These are phyloP conservation scores for Elanoides forficatus DNA, from an alignment of 2,113 vertebrate species.

Conservation along the genomic window DNA sequence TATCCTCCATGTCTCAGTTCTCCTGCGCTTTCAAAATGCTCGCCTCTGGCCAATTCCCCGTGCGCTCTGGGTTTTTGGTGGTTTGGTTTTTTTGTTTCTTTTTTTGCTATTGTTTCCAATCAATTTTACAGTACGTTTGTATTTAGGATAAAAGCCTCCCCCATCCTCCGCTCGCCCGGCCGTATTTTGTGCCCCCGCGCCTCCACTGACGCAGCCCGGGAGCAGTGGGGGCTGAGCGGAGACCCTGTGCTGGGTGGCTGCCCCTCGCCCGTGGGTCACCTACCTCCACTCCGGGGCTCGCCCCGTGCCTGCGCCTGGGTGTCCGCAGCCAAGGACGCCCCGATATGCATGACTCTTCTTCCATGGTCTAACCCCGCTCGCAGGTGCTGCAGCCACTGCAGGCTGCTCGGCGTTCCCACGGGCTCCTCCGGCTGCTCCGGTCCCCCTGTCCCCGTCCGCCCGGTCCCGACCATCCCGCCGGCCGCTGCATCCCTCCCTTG, in stretches of 20 bases:
- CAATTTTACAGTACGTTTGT: background rate
- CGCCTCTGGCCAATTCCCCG: background rate
- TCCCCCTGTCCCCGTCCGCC: background rate
- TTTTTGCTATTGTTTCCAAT: background rate
- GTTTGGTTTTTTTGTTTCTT: background rate
- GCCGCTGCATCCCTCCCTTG: rapidly evolving
- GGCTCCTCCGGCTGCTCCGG: rapidly evolving
- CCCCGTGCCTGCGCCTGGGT: rapidly evolving
- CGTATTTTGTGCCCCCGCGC: rapidly evolving
- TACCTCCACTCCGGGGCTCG: background rate
- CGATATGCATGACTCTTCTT: rapidly evolving
- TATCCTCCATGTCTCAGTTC: background rate
- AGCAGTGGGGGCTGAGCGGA: rapidly evolving
- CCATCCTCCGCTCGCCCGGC: background rate
- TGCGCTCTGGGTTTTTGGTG: background rate
- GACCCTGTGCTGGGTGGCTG: rapidly evolving
- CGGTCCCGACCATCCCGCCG: rapidly evolving
- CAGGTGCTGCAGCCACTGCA: background rate
- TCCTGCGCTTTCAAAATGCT: background rate
- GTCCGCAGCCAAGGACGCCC: background rate
- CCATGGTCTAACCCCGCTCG: rapidly evolving
- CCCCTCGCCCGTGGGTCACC: rapidly evolving
- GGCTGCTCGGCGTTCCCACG: rapidly evolving
- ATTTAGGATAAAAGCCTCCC: background rate
- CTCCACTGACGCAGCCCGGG: background rate